Evolutionary conservation across 2,113 vertebrate genomes (phyloP).

Genomic region (Scopus umbretta): DNA sequence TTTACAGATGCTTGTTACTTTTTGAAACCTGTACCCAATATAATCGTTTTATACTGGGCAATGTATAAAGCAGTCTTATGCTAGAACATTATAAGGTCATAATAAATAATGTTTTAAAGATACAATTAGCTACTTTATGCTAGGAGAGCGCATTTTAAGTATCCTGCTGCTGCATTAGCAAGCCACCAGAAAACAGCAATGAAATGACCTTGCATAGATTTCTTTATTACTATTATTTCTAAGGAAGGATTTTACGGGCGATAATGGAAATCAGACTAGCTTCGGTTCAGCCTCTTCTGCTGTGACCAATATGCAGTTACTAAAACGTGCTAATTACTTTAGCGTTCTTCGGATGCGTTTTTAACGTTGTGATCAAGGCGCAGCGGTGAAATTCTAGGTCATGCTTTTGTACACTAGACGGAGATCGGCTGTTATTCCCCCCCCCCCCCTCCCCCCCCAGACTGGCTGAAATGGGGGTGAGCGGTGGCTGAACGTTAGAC

Average conservation of each 20-base stretch:
- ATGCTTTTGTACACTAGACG: conserved; percentile 31
- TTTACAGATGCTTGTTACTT: conserved; percentile 79
- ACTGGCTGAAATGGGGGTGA: conserved; percentile 26
- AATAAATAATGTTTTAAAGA: conserved; percentile 71
- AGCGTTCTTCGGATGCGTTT: neutral
- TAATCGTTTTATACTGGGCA: conserved; percentile 73
- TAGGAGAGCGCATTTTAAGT: conserved; percentile 9
- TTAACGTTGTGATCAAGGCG: neutral
- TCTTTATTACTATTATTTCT: conserved; percentile 31
- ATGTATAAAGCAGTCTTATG: conserved; percentile 57
- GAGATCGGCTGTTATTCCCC: neutral
- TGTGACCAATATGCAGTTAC: conserved; percentile 32
- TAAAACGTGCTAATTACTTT: conserved; percentile 53
- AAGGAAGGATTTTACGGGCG: conserved; percentile 24
- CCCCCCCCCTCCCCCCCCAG: neutral
- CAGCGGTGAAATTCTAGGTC: conserved; percentile 36
- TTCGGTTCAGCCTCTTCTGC: conserved; percentile 49
- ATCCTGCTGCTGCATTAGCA: neutral
- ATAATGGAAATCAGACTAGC: conserved; percentile 26
- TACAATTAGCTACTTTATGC: conserved; percentile 65
- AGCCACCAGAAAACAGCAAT: neutral
- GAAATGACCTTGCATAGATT: conserved; percentile 4
- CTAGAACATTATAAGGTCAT: conserved; percentile 63
- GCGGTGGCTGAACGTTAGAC: conserved; percentile 30
- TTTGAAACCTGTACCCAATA: conserved; percentile 69